phyloP scores from a whole-genome alignment of 2,888 invertebrate species.

The Cepaea hortensis region DNA sequence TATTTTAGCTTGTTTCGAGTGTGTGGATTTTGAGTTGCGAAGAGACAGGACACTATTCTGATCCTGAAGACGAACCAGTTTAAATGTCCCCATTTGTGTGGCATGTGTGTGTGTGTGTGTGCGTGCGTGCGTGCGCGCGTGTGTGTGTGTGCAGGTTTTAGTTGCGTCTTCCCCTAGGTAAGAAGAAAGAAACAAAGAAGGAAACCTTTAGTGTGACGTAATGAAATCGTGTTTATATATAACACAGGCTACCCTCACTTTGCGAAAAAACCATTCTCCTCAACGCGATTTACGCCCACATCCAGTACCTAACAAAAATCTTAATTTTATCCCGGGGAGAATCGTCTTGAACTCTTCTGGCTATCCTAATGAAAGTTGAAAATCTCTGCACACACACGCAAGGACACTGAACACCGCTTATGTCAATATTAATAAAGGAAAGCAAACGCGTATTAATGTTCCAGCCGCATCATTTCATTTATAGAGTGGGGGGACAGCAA shows the following conservation, averaged over 20 bases:
- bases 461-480: constrained; percentile 35
- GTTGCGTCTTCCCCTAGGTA: not conserved
- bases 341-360: constrained; percentile 26
- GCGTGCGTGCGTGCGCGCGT: too few species aligned
- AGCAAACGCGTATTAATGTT: constrained; percentile 37
- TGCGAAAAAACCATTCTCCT: not conserved
- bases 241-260: not conserved
- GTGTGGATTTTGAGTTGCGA: too few species aligned
- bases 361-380: constrained; percentile 30
- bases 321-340: constrained; percentile 16
- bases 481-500: not conserved
- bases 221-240: too few species aligned
- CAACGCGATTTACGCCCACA: not conserved
- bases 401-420: constrained; percentile 32
- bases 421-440: constrained; percentile 42
- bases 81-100: too few species aligned
- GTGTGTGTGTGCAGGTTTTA: too few species aligned
- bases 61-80: too few species aligned
- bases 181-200: not conserved
- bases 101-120: too few species aligned
- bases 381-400: constrained; percentile 34
- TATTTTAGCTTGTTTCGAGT: too few species aligned
- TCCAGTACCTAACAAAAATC: constrained; percentile 14
- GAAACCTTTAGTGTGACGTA: too few species aligned
- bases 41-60: too few species aligned